A percentile compares a stretch with the other conserved stretches of the same genome.
These are phyloP conservation scores for Tetragonula clypearis DNA, from an alignment of 1,140 invertebrate species.

Conservation along the genomic window DNA sequence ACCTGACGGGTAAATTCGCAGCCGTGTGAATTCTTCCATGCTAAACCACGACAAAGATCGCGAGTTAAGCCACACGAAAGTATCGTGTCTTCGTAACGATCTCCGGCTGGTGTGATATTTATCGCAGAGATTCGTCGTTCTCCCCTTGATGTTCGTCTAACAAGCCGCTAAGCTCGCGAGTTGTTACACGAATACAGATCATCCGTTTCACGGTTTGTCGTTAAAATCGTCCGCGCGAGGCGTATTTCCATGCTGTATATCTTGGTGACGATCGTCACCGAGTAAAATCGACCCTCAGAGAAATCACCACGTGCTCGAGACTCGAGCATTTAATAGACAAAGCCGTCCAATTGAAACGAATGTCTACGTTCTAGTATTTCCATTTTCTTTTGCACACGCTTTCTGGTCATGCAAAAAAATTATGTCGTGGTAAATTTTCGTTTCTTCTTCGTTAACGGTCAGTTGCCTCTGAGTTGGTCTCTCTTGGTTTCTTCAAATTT, in stretches of 20 bases:
- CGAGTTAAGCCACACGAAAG: background rate
- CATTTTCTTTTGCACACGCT: background rate
- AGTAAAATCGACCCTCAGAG: background rate
- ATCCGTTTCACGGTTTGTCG: slow-evolving; percentile 29
- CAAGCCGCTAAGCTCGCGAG: slow-evolving; percentile 18
- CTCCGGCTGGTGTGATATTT: slow-evolving; percentile 47
- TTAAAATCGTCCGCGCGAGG: slow-evolving; percentile 8
- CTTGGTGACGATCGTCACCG: background rate
- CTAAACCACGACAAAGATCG: slow-evolving; percentile 39
- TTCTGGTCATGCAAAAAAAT: background rate
- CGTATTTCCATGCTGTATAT: background rate
- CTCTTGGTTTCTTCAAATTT: background rate
- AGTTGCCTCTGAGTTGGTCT: too few relatives aligned
- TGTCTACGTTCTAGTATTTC: background rate
- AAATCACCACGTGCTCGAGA: background rate
- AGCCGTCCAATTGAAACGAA: background rate
- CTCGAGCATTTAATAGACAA: background rate
- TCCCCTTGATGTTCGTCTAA: slow-evolving; percentile 20
- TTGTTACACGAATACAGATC: slow-evolving; percentile 8
- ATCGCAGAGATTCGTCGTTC: slow-evolving; percentile 30
- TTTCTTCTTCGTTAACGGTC: background rate
- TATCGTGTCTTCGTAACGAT: slow-evolving; percentile 31
- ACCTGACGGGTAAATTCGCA: background rate
- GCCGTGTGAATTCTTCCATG: slow-evolving; percentile 37
- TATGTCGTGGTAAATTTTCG: background rate